Conservation (phyloP, 1,140 invertebrate species). For the Anastrepha ludens region DNA sequence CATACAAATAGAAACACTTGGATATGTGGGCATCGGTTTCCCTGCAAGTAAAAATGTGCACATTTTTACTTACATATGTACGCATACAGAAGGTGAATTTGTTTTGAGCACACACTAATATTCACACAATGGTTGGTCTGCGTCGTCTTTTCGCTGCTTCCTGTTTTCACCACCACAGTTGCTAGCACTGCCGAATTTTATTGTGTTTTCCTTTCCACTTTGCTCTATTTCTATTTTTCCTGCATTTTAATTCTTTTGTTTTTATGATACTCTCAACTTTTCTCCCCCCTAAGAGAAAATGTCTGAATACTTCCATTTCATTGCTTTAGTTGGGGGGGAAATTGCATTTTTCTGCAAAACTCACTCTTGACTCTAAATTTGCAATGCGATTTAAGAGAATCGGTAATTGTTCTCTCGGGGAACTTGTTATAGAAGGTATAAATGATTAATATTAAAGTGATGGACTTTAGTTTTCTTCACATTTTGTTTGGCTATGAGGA, state of each 20-base stretch:
- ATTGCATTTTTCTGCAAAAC: neutral
- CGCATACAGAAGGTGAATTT: no score
- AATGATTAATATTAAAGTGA: no score
- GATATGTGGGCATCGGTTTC: no score
- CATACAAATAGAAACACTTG: no score
- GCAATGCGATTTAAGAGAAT: neutral
- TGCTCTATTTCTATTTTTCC: neutral
- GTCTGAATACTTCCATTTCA: neutral
- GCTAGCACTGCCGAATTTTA: no score
- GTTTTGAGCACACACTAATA: neutral
- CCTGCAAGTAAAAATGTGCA: no score
- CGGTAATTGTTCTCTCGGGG: no score
- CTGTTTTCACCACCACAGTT: neutral
- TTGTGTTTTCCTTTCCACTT: no score
- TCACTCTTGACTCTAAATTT: neutral
- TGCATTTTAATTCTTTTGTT: neutral
- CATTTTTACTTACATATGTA: no score
- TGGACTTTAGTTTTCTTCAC: no score
- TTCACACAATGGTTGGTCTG: neutral
- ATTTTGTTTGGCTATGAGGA: no score
- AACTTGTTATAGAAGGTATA: neutral
- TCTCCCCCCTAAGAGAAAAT: neutral
- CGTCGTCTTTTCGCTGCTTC: neutral
- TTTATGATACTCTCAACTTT: neutral
- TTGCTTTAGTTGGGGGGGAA: neutral